Percentiles rank a stretch among this genome's conserved stretches.
Evolutionary conservation across 2,113 vertebrate species (phyloP).

Genomic region (Equus przewalskii): DNA sequence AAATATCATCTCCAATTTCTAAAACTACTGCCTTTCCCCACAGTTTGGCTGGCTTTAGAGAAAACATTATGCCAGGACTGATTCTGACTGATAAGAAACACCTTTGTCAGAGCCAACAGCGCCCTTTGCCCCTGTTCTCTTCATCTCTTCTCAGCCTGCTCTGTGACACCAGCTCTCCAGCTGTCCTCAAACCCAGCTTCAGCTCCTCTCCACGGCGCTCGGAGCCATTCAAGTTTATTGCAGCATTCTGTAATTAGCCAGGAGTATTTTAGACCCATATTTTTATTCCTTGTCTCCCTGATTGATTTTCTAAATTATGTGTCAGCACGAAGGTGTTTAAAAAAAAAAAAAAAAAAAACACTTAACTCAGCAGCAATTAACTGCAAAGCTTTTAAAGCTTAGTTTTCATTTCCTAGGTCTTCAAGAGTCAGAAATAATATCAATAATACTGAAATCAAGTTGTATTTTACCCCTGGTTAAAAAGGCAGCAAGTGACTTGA

Average conservation of each 20-base stretch:
- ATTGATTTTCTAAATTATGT: slow-evolving; percentile 81
- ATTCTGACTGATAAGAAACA: neutral
- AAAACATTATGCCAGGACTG: neutral
- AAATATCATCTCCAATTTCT: neutral
- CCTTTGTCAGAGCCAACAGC: neutral
- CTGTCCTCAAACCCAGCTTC: accelerated
- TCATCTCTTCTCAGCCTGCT: too few species aligned
- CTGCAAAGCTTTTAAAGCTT: slow-evolving; percentile 72
- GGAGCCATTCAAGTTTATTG: neutral
- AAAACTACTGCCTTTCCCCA: neutral
- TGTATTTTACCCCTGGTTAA: slow-evolving; percentile 60
- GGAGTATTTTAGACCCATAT: slow-evolving; percentile 54
- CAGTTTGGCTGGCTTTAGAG: neutral
- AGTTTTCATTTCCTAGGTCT: slow-evolving; percentile 69
- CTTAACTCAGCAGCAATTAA: slow-evolving; percentile 84
- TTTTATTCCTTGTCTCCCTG: slow-evolving; percentile 71
- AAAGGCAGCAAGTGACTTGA: neutral
- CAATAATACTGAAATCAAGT: slow-evolving; percentile 68
- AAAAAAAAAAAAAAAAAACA: slow-evolving; percentile 35
- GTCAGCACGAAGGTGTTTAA: slow-evolving; percentile 73
- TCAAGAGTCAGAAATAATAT: slow-evolving; percentile 73
- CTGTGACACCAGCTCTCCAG: neutral
- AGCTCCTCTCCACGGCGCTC: neutral
- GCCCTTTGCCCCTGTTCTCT: neutral
- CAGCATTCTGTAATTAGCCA: slow-evolving; percentile 59